Percentiles rank a stretch among this genome's conserved stretches.
phyloP scores from a whole-genome alignment of 2,888 invertebrate genomes.

The Rugalucina vietnamica region DNA sequence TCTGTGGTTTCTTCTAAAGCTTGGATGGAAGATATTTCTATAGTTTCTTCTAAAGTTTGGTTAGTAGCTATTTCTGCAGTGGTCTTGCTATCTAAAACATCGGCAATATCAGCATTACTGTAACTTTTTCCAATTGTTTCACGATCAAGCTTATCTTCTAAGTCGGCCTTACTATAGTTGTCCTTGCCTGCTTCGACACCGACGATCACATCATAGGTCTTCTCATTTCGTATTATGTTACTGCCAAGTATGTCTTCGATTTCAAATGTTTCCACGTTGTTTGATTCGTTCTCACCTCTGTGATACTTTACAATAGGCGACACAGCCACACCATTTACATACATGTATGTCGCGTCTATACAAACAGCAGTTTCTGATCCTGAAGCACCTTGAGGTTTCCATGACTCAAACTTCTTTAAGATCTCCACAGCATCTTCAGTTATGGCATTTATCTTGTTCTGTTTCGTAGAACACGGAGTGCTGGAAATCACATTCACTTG shows the following conservation, averaged over 20 bases:
- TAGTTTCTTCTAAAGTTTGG: too few species aligned
- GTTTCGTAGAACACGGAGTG: background rate
- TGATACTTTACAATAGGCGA: conserved; percentile 6
- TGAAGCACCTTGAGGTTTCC: background rate
- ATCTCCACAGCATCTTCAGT: background rate
- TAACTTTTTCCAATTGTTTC: conserved; percentile 32
- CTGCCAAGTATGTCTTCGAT: too few species aligned
- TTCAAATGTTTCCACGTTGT: background rate
- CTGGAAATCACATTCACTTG: background rate
- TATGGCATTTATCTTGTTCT: background rate
- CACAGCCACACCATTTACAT: background rate
- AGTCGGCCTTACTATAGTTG: too few species aligned
- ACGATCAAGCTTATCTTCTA: too few species aligned
- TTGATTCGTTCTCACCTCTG: background rate
- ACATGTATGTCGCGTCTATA: background rate
- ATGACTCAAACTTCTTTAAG: background rate
- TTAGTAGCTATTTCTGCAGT: too few species aligned
- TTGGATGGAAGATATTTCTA: too few species aligned
- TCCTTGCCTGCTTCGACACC: too few species aligned
- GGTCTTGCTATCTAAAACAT: too few species aligned
- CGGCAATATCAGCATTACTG: conserved; percentile 28
- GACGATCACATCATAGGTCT: too few species aligned
- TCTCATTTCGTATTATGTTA: too few species aligned
- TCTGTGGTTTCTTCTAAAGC: too few species aligned
- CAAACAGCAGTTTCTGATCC: background rate